Evolutionary conservation across 37 sponge, comb jelly and placozoan species (phyloP).

Genomic region (Axinella damicornis): DNA sequence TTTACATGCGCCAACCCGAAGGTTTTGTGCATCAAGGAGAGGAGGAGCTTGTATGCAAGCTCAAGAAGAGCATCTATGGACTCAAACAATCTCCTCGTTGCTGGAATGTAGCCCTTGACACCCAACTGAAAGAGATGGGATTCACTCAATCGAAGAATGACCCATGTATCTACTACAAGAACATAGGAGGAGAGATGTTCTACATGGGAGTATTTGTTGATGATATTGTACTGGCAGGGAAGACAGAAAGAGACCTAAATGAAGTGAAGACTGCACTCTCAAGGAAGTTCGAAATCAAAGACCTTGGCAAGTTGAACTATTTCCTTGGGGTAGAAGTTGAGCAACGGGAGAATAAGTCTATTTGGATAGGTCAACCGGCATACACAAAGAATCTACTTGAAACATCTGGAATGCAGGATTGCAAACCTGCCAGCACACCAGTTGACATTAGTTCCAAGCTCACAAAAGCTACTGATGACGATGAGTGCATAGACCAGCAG

Average conservation of each 20-base stretch:
- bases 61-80: no score
- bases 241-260: not conserved
- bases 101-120: conserved; percentile 59
- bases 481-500: no score
- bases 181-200: conserved; percentile 5
- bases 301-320: conserved; percentile 34
- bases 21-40: conserved; percentile 48
- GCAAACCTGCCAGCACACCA: conserved; percentile 30
- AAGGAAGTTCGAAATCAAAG: conserved; percentile 35
- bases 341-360: not conserved
- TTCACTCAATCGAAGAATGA: conserved; percentile 60
- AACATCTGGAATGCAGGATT: conserved; percentile 50
- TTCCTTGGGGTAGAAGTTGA: conserved; percentile 53
- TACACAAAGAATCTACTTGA: conserved; percentile 29
- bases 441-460: conserved; percentile 28
- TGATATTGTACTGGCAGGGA: conserved; percentile 46
- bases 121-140: conserved; percentile 51
- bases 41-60: conserved; percentile 41
- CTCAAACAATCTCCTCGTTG: conserved; percentile 65
- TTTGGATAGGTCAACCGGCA: conserved; percentile 59
- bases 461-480: no score
- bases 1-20: conserved; percentile 64
- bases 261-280: conserved; percentile 37
- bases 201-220: conserved; percentile 42
- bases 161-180: conserved; percentile 18